Conservation (phyloP, 2,797 vertebrate genomes). For the Sebastes oblongus region DNA sequence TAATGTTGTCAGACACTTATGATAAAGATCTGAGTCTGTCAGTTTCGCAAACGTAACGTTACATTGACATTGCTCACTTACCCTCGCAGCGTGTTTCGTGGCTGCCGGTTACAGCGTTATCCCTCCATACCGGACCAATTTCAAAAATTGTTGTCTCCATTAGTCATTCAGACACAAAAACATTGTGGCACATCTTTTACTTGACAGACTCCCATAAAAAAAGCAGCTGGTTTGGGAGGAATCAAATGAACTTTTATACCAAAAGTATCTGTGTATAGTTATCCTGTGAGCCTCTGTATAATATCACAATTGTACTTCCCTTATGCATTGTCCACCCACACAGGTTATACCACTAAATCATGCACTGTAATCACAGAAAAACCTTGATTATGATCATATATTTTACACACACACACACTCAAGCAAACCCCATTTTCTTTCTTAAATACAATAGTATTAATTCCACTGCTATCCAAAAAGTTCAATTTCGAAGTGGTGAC, state of each 20-base stretch:
- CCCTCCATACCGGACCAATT: too few relatives aligned
- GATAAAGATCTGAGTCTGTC: too few relatives aligned
- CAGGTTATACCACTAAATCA: constrained; percentile 7
- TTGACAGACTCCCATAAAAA: not conserved
- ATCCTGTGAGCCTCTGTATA: not conserved
- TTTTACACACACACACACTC: not conserved
- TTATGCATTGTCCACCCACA: not conserved
- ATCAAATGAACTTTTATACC: not conserved
- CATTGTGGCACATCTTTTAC: not conserved
- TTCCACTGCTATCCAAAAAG: constrained; percentile 45
- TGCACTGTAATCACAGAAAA: not conserved
- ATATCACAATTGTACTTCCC: not conserved
- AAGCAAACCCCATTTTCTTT: not conserved
- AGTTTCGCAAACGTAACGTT: too few relatives aligned
- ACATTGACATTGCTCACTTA: too few relatives aligned
- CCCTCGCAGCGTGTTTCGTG: too few relatives aligned
- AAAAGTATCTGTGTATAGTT: not conserved
- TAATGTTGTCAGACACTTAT: too few relatives aligned
- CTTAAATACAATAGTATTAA: constrained; percentile 37
- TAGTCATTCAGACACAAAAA: not conserved
- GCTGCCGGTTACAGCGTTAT: too few relatives aligned
- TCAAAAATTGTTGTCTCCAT: too few relatives aligned
- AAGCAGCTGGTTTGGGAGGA: not conserved
- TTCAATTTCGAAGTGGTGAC: constrained; percentile 62
- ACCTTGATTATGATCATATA: not conserved